phyloP scores from a whole-genome alignment of 2,888 invertebrate genomes.

The Philonicus albiceps region DNA sequence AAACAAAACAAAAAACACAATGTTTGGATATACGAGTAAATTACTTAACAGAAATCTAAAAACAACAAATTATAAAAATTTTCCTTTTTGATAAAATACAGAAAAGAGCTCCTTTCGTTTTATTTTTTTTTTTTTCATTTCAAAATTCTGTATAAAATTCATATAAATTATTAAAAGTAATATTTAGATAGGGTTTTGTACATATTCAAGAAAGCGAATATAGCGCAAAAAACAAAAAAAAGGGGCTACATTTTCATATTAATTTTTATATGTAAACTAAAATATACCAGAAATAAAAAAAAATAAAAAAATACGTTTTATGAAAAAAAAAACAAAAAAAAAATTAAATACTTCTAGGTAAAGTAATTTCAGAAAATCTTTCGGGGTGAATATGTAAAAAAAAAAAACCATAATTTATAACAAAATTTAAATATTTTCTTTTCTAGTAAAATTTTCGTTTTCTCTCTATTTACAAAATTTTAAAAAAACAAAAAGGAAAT shows the following conservation, averaged over 20 bases:
- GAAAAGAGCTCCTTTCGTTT: background rate
- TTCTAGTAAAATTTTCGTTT: background rate
- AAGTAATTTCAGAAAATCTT: constrained; percentile 1
- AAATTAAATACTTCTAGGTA: background rate
- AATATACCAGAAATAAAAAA: background rate
- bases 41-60: constrained; percentile 6
- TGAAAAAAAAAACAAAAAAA: background rate
- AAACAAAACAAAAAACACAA: too few species aligned
- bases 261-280: background rate
- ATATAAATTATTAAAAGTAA: constrained; percentile 28
- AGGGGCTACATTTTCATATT: constrained; percentile 19
- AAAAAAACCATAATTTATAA: constrained; percentile 5
- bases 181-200: constrained; percentile 61
- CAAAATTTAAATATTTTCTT: background rate
- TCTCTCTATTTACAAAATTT: background rate
- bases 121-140: too few species aligned
- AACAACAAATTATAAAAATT: background rate
- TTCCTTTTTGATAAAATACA: background rate
- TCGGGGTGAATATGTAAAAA: constrained; percentile 9
- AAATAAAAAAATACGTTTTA: background rate
- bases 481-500: background rate
- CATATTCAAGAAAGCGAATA: constrained; percentile 56
- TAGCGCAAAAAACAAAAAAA: too few species aligned
- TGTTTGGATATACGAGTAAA: constrained; percentile 44
- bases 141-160: constrained; percentile 34